Percentiles rank a stretch among this genome's conserved stretches.
Evolutionary conservation across 2,888 invertebrate species (phyloP).

Genomic region (Molorchus minor): DNA sequence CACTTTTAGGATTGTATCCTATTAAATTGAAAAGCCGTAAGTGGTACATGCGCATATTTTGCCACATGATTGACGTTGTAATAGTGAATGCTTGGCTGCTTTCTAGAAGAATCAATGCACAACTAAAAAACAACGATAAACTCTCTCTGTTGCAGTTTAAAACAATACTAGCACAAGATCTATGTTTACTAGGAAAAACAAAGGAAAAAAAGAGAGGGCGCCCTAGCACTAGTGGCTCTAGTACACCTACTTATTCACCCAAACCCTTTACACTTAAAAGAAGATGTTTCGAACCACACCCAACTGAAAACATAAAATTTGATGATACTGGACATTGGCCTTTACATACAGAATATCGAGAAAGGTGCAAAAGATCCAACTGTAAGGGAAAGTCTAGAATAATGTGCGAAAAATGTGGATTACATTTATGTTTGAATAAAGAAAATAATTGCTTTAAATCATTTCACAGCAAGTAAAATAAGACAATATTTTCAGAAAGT

Average conservation of each 20-base stretch:
- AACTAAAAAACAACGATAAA: background rate
- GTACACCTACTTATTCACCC: background rate
- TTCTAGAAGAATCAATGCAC: slow-evolving; percentile 22
- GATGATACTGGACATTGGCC: background rate
- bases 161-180: slow-evolving; percentile 1
- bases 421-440: background rate
- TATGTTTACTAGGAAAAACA: background rate
- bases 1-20: slow-evolving; percentile 35
- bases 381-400: background rate
- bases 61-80: slow-evolving; percentile 37
- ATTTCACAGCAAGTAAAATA: too few relatives aligned
- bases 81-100: slow-evolving; percentile 38
- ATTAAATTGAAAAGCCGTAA: slow-evolving; percentile 38
- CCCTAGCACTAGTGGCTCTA: background rate
- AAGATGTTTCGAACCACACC: slow-evolving; percentile 7
- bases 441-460: too few relatives aligned
- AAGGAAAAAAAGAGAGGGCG: slow-evolving; percentile 5
- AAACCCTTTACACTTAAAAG: slow-evolving; percentile 1
- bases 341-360: background rate
- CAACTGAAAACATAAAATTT: background rate
- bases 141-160: slow-evolving; percentile 1
- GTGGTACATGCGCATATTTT: slow-evolving; percentile 41
- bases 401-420: background rate
- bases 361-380: background rate
- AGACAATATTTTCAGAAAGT: too few relatives aligned